Percentiles rank a stretch among this genome's conserved stretches.
Conservation (phyloP, 2,888 invertebrate species). For the Urechis unicinctus region DNA sequence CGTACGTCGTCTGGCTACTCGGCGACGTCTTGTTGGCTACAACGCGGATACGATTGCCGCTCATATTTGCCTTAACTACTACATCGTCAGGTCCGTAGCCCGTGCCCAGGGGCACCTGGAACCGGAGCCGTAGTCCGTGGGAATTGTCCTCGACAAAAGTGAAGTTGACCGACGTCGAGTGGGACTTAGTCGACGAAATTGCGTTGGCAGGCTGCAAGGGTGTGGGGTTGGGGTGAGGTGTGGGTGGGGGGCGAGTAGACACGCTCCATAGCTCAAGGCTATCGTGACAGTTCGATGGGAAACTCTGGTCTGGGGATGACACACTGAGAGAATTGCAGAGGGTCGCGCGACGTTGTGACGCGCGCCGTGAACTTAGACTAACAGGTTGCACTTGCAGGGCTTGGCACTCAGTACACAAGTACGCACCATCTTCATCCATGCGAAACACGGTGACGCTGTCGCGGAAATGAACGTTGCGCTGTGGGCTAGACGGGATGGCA, state of each 20-base stretch:
- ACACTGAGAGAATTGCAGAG: not conserved
- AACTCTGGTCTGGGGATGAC: not conserved
- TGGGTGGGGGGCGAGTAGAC: not conserved
- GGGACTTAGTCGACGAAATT: not conserved
- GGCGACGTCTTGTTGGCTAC: conserved; percentile 2
- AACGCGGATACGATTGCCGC: conserved; percentile 10
- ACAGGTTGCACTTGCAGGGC: conserved; percentile 1
- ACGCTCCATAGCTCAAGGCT: not conserved
- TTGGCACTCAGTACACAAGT: conserved; percentile 1
- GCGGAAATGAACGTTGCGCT: conserved; percentile 5
- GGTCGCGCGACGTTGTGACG: not conserved
- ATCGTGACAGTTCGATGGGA: not conserved
- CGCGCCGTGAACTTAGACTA: not conserved
- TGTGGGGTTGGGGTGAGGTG: not conserved
- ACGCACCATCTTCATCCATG: conserved; percentile 8
- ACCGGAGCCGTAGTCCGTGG: conserved; percentile 4
- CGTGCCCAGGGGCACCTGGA: conserved; percentile 6
- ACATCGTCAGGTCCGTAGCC: conserved; percentile 12
- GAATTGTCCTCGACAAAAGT: conserved; percentile 3
- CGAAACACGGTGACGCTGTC: conserved; percentile 7
- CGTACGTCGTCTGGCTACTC: not conserved
- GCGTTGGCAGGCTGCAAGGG: not conserved
- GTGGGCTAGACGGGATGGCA: not conserved
- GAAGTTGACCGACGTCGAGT: not conserved
- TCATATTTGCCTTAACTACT: conserved; percentile 14